Base-by-base conservation (phyloP, 1,140 invertebrate genomes). In the Atopsyche davidsoni region DNA sequence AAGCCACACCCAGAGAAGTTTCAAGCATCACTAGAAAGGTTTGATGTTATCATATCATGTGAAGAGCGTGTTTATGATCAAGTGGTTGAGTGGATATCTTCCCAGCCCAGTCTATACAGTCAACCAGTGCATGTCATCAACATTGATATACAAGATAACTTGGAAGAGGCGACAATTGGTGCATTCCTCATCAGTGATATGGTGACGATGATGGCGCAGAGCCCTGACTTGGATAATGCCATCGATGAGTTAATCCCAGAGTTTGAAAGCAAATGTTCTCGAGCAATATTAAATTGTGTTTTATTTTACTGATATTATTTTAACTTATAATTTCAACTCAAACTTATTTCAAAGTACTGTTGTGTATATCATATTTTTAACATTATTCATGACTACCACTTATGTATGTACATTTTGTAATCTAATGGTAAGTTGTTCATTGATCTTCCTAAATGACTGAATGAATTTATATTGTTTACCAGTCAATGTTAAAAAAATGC, bases 61-160 rank as follows among this genome's bases (percentile, higher is more conserved):
- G 97, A 99, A 74, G 97, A 99, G 70, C 76, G 96, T 62, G 96
- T 99, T 2, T 99, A 98, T 67, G 97, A 99, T 72, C 92, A 98
- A 63, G 86, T 88, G 14, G 79, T 87, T 28, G 81, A 87, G 67
- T 85, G 77, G 65, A 85, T 87, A 80, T 82, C 85, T 57, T 79
- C 76, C 14, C 78, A 77, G 63, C 75, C 77, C 28, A 85, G 85
- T 1, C 76, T 81, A 44, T 80, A 83, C 50, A 90, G 87, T 69
- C 82, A 87, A 44, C 86, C 90, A 6, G 92, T 92, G 1, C 97
- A 99, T 76, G 81, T 99, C 10, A 89, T 99, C 19, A 99, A 99
- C 69, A 88, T 99, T 59, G 96, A 99, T 64, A 97, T 99, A 65
- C 92, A 95, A 69, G 97, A 99, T 76, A 99, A 99, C 72, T 94